A percentile compares a stretch with the other conserved stretches of the same genome.
Evolutionary conservation across 2,888 invertebrate genomes (phyloP).

Genomic region (Cylindroiulus punctatus): DNA sequence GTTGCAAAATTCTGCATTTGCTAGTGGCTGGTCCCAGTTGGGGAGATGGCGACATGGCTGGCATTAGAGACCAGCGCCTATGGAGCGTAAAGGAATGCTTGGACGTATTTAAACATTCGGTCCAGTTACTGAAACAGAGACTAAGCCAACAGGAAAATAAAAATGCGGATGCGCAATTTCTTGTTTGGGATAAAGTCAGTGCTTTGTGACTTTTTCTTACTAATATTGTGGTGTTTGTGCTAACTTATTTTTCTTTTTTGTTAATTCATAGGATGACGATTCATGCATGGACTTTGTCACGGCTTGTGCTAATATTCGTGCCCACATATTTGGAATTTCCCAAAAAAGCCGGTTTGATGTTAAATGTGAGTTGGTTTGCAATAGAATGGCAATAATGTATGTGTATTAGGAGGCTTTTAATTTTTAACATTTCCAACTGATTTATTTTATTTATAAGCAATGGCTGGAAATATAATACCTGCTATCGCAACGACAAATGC

Average conservation of each 20-base stretch:
- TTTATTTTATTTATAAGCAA: constrained; percentile 71
- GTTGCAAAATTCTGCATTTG: constrained; percentile 50
- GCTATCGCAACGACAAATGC: constrained; percentile 99
- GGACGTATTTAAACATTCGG: constrained; percentile 76
- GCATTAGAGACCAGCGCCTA: constrained; percentile 77
- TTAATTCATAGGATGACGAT: constrained; percentile 77
- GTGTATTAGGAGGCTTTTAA: neutral
- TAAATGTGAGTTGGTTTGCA: constrained; percentile 81
- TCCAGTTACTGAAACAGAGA: constrained; percentile 72
- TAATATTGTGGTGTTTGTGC: neutral
- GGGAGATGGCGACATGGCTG: constrained; percentile 67
- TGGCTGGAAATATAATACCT: constrained; percentile 99
- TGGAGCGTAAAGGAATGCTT: constrained; percentile 84
- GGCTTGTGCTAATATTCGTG: constrained; percentile 91
- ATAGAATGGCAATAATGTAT: neutral
- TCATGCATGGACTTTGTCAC: constrained; percentile 95
- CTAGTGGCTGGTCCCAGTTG: constrained; percentile 59
- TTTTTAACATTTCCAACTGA: constrained; percentile 3
- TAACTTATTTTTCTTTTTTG: constrained; percentile 12
- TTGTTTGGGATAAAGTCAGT: constrained; percentile 89
- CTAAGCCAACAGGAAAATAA: constrained; percentile 65
- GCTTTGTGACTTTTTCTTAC: constrained; percentile 33
- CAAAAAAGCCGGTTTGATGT: constrained; percentile 90
- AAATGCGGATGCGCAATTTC: constrained; percentile 70
- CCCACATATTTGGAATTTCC: constrained; percentile 87